Conservation (phyloP, 2,113 vertebrate species). For the Halichoeres trimaculatus region DNA sequence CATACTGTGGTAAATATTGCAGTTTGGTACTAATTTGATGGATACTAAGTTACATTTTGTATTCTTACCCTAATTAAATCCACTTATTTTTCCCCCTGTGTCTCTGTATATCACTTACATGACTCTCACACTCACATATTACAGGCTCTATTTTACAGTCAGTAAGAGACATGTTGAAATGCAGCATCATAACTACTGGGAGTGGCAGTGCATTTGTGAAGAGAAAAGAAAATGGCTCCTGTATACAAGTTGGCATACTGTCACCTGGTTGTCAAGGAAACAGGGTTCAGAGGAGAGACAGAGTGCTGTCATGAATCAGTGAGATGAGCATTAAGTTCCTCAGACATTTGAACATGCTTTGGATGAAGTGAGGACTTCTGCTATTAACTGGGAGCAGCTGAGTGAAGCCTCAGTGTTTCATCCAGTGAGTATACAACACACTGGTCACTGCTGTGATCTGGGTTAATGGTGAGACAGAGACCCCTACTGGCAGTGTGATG, state of each 20-base stretch:
- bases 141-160: neutral
- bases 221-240: slow-evolving; percentile 40
- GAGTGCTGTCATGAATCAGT: slow-evolving; percentile 28
- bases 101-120: neutral
- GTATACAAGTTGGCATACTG: slow-evolving; percentile 35
- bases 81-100: neutral
- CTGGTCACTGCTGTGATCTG: neutral
- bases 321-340: slow-evolving; percentile 22
- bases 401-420: neutral
- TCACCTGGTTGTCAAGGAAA: slow-evolving; percentile 74
- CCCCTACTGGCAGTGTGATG: slow-evolving; percentile 62
- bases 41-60: neutral
- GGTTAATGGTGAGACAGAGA: slow-evolving; percentile 64
- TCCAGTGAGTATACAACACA: neutral
- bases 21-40: slow-evolving; percentile 5
- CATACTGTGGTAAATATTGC: too few species aligned
- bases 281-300: slow-evolving; percentile 44
- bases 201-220: slow-evolving; percentile 11
- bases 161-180: neutral
- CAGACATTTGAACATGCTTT: slow-evolving; percentile 48
- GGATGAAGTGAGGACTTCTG: slow-evolving; percentile 33
- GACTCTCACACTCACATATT: neutral
- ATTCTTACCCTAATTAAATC: neutral
- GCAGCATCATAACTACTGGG: slow-evolving; percentile 10
- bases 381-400: slow-evolving; percentile 40